A percentile compares a stretch with the other conserved stretches of the same genome.
These are phyloP conservation scores for Sesia bembeciformis DNA, from an alignment of 2,888 invertebrate genomes.

Conservation along the genomic window DNA sequence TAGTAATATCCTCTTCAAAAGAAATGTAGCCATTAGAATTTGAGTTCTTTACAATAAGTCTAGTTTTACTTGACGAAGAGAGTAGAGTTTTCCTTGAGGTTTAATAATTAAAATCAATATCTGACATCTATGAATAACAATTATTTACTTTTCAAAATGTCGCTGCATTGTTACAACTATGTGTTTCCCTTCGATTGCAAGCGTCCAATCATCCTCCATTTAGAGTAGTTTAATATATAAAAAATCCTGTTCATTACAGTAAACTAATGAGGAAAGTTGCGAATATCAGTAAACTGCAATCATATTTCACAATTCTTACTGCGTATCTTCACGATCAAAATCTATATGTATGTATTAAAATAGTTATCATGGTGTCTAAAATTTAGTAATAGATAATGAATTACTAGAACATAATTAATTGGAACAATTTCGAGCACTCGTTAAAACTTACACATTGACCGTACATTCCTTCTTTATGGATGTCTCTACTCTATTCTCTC, in stretches of 20 bases:
- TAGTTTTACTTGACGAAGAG: neutral
- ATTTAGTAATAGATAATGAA: constrained; percentile 68
- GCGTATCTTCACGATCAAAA: too few species aligned
- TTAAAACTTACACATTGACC: constrained; percentile 72
- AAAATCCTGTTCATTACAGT: too few species aligned
- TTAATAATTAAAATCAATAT: neutral
- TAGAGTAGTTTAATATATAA: too few species aligned
- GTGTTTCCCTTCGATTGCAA: too few species aligned
- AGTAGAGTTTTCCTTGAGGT: neutral
- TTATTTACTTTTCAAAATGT: neutral
- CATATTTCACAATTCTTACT: too few species aligned
- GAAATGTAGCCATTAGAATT: constrained; percentile 31
- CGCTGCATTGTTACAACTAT: too few species aligned
- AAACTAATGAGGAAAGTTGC: too few species aligned
- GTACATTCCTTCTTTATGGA: constrained; percentile 63
- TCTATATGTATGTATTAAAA: constrained; percentile 50
- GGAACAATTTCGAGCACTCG: constrained; percentile 70
- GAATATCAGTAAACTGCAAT: too few species aligned
- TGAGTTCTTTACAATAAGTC: constrained; percentile 13
- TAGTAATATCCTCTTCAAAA: constrained; percentile 37
- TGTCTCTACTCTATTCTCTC: constrained; percentile 52
- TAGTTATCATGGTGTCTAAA: constrained; percentile 55
- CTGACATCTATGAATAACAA: neutral
- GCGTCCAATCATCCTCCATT: too few species aligned
- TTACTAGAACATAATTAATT: constrained; percentile 67